Evolutionary conservation across 1,140 invertebrate species (phyloP).

Genomic region (Pteromalus puparum): DNA sequence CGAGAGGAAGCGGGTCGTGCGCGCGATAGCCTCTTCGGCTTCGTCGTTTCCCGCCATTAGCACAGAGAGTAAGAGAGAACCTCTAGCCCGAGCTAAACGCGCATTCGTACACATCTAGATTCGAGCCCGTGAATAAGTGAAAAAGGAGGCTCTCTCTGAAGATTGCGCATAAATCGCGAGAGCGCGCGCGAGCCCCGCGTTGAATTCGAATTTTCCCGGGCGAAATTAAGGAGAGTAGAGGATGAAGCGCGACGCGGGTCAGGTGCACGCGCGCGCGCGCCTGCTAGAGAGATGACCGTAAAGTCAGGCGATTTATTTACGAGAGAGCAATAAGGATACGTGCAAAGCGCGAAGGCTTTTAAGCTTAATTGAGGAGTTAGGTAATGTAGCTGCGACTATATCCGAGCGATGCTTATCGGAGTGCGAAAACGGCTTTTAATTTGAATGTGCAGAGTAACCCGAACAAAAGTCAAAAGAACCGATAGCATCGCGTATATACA

Average conservation of each 20-base stretch:
- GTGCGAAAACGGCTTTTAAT: not conserved
- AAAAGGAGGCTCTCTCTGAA: not conserved
- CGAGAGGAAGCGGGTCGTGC: not conserved
- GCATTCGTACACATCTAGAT: not conserved
- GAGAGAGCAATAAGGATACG: not conserved
- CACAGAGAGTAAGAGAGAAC: not conserved
- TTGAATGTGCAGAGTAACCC: not conserved
- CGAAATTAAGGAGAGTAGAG: not conserved
- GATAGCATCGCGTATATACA: not conserved
- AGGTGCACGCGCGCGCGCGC: too few relatives aligned
- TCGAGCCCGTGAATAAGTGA: not conserved
- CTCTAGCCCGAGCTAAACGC: not conserved
- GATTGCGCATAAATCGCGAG: not conserved
- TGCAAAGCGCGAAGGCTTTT: not conserved
- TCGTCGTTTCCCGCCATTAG: not conserved
- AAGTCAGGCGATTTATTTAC: constrained; percentile 14
- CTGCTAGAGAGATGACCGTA: not conserved
- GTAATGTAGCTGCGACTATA: not conserved
- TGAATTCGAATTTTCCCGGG: not conserved
- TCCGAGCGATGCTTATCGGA: too few relatives aligned
- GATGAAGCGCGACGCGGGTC: not conserved
- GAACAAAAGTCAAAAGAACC: not conserved
- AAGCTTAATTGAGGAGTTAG: not conserved
- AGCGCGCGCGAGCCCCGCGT: too few relatives aligned
- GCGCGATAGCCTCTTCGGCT: constrained; percentile 1